Conservation (phyloP, 2,888 invertebrate species). For the Phlogophora meticulosa region DNA sequence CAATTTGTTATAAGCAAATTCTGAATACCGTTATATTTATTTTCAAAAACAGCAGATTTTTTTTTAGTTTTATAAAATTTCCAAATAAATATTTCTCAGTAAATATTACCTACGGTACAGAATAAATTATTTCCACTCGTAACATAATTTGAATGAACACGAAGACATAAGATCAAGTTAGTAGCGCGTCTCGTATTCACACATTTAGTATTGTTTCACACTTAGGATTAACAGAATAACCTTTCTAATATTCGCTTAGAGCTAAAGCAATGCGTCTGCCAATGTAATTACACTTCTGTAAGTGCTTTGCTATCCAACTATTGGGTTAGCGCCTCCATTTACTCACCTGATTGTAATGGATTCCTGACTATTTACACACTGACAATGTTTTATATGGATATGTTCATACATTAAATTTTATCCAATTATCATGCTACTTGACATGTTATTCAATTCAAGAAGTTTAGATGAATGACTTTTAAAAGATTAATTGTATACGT, state of each 20-base stretch:
- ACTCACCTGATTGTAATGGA: conserved; percentile 37
- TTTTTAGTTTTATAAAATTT: too few species aligned
- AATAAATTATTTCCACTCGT: conserved; percentile 13
- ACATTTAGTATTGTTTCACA: conserved; percentile 17
- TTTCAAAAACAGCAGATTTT: too few species aligned
- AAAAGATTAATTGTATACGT: too few species aligned
- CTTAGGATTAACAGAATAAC: conserved; percentile 20
- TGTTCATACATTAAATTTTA: too few species aligned
- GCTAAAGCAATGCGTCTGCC: conserved; percentile 21
- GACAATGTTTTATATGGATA: conserved; percentile 3
- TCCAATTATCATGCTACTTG: too few species aligned
- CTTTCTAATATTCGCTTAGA: conserved; percentile 42
- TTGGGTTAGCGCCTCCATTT: conserved; percentile 17
- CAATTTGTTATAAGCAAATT: too few species aligned
- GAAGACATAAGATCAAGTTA: conserved; percentile 7
- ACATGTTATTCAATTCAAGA: too few species aligned
- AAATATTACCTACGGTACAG: too few species aligned
- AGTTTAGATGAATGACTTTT: too few species aligned
- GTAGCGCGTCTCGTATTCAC: conserved; percentile 3
- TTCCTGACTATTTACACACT: conserved; percentile 14
- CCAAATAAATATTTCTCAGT: too few species aligned
- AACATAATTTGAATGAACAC: conserved; percentile 6
- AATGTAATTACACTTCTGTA: conserved; percentile 31
- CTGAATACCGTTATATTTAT: too few species aligned
- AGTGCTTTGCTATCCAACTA: conserved; percentile 31